Evolutionary conservation across 2,113 vertebrate genomes (phyloP).

Genomic region (Pteruthius melanotis): DNA sequence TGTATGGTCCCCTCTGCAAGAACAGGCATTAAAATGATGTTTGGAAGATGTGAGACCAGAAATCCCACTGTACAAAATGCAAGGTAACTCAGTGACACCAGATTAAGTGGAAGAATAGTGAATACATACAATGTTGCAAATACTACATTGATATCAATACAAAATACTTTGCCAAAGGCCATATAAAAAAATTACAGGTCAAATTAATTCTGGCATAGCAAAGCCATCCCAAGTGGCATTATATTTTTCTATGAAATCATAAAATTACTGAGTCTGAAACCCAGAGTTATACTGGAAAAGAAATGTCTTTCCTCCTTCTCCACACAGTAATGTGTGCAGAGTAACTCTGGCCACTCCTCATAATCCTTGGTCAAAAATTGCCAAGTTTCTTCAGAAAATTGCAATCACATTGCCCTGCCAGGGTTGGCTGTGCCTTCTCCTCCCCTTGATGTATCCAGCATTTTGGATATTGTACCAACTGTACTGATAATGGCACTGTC

Average conservation of each 20-base stretch:
- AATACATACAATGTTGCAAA: background rate
- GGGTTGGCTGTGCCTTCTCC: background rate
- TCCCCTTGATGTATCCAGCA: background rate
- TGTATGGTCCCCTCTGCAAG: background rate
- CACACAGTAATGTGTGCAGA: background rate
- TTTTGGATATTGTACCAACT: background rate
- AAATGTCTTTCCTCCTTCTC: background rate
- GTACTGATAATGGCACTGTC: background rate
- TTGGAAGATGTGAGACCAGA: background rate
- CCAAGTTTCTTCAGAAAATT: background rate
- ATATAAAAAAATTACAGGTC: background rate
- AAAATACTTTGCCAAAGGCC: background rate
- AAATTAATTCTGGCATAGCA: background rate
- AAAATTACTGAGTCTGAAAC: background rate
- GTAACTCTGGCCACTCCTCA: background rate
- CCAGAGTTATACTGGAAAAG: background rate
- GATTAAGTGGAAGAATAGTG: background rate
- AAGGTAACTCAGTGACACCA: background rate
- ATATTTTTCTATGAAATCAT: background rate
- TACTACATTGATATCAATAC: background rate
- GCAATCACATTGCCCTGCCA: fast-evolving
- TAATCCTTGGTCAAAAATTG: background rate
- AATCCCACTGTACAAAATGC: background rate
- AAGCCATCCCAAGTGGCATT: background rate
- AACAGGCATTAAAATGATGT: background rate